These are phyloP conservation scores for Chamaetylas fuelleborni DNA, from an alignment of 2,113 vertebrate genomes.

Conservation along the genomic window DNA sequence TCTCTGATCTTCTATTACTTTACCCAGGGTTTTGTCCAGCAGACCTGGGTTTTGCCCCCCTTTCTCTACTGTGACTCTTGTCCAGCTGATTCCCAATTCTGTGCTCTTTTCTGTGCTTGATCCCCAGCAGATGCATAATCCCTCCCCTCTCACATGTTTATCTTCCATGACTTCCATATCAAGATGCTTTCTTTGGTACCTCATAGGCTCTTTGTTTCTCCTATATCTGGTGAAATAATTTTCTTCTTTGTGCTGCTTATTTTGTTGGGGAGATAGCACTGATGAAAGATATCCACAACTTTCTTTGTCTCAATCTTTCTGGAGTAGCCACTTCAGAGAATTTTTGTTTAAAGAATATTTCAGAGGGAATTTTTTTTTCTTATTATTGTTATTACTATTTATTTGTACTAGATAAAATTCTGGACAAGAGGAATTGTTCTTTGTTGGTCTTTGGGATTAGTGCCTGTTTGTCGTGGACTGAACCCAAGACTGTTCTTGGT, in stretches of 20 bases:
- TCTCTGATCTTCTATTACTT: not conserved
- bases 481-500: not conserved
- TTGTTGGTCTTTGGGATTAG: not conserved
- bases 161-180: not conserved
- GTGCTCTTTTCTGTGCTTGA: not conserved
- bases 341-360: not conserved
- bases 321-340: not conserved
- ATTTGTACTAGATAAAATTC: not conserved
- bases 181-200: not conserved
- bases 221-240: not conserved
- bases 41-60: not conserved
- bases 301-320: not conserved
- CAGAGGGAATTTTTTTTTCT: not conserved
- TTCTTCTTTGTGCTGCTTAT: not conserved
- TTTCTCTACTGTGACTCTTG: not conserved
- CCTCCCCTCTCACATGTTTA: not conserved
- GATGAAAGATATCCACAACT: not conserved
- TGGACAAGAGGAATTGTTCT: not conserved
- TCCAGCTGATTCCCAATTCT: not conserved
- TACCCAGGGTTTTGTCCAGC: not conserved
- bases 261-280: not conserved
- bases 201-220: not conserved
- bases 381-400: not conserved
- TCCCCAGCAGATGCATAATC: not conserved
- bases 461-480: not conserved